A percentile compares a stretch with the other conserved stretches of the same genome.
Evolutionary conservation across 2,113 vertebrate genomes (phyloP).

Genomic region (Centropristis striata): DNA sequence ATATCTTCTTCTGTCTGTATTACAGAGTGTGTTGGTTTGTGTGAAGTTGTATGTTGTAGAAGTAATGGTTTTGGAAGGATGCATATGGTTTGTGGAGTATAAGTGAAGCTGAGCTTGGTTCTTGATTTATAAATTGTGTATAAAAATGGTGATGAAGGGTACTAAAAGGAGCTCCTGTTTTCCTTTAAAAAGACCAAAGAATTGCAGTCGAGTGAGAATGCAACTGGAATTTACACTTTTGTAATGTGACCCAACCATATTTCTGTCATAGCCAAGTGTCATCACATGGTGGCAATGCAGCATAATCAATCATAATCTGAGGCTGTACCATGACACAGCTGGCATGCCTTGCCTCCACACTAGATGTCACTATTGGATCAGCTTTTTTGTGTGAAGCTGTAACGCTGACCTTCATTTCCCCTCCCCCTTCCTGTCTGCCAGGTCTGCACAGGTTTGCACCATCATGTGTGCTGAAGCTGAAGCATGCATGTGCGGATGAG

Average conservation of each 20-base stretch:
- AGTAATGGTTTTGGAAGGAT: neutral
- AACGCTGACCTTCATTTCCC: conserved; percentile 61
- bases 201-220: too few species aligned
- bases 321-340: conserved; percentile 29
- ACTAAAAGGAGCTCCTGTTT: neutral
- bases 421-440: conserved; percentile 54
- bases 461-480: conserved; percentile 71
- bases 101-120: neutral
- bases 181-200: too few species aligned
- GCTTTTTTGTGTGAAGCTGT: conserved; percentile 27
- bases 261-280: conserved; percentile 13
- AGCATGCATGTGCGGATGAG: conserved; percentile 64
- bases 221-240: neutral
- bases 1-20: neutral
- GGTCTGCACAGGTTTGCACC: conserved; percentile 68
- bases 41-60: neutral
- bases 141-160: neutral
- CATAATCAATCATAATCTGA: conserved; percentile 4
- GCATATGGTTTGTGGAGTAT: neutral
- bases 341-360: conserved; percentile 46
- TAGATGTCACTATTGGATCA: conserved; percentile 68
- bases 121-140: neutral
- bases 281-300: conserved; percentile 59
- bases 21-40: too few species aligned
- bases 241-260: neutral